These are phyloP conservation scores for Cromileptes altivelis DNA, from an alignment of 2,113 vertebrate genomes.

Conservation along the genomic window DNA sequence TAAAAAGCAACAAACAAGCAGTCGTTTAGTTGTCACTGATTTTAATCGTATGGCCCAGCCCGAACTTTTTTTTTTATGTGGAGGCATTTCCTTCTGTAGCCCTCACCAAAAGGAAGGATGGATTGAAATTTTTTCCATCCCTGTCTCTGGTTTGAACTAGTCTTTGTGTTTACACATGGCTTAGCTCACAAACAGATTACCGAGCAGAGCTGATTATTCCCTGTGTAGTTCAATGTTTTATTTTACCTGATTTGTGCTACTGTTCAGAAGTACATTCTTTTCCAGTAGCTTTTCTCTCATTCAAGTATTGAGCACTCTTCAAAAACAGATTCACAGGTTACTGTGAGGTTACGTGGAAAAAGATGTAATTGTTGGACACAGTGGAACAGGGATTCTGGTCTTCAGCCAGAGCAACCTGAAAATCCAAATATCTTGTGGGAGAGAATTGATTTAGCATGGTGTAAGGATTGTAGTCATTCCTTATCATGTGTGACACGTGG, in stretches of 20 bases:
- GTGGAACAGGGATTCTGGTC: conserved; percentile 1
- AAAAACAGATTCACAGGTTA: not conserved
- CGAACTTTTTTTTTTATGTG: not conserved
- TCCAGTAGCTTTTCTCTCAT: not conserved
- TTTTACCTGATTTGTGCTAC: conserved; percentile 20
- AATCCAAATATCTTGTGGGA: conserved; percentile 38
- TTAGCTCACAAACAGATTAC: conserved; percentile 61
- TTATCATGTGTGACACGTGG: conserved; percentile 58
- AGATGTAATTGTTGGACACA: not conserved
- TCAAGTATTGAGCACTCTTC: not conserved
- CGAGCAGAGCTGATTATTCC: conserved; percentile 65
- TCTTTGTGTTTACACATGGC: conserved; percentile 40
- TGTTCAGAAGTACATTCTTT: conserved; percentile 16
- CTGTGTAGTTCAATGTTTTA: conserved; percentile 12
- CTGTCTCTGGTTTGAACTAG: not conserved
- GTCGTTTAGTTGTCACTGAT: not conserved
- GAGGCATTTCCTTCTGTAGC: not conserved
- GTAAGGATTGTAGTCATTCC: conserved; percentile 51
- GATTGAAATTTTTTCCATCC: not conserved
- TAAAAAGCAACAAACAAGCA: not conserved
- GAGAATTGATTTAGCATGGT: conserved; percentile 41
- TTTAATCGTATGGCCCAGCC: not conserved
- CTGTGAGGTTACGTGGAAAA: not conserved
- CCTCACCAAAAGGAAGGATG: not conserved
- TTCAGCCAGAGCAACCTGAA: conserved; percentile 28